Base-by-base conservation (phyloP, 1,140 invertebrate genomes). In the Cotesia vestalis region DNA sequence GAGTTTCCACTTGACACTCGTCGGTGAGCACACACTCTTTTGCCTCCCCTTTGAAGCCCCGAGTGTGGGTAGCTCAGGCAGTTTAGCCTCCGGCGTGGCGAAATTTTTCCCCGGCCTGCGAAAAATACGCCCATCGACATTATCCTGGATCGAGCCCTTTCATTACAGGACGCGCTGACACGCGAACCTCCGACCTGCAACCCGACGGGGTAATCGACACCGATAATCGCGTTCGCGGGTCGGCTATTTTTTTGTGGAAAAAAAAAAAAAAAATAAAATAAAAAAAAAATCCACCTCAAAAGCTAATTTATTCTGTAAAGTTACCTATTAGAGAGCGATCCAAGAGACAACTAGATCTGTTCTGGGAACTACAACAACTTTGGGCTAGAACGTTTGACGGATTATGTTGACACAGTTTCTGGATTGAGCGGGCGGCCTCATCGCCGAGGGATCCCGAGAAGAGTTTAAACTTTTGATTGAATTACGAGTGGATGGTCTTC, bases 391-490 rank as follows among this genome's bases (percentile, higher is more conserved):
- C 2, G 14, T 67, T 67, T 67, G 66, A 67, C 40, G 40, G 40
- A 67, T 67, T 60, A 67, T 61, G 63, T 72, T 72, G 71, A 72
- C 71, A 72, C 53, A 72, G 66, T 74, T 70, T 64, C 57, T 12
- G n/a, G 38, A 36, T 34, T 46, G 40, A 46, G 40, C 11, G 40
- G 40, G 36, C 34, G 35, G 63, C 34, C 62, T 71, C 63, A 61
- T 52, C 14, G 55, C 36, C 12, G 12, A 67, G 40, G 46, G 46
- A 67, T 72, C 17, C 55, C 38, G 38, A 36, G 40, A 67, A 66
- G 62, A 72, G 64, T 67, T 72, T 72, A 55, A 72, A 72, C 71
- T 72, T 72, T 72, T 72, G 71, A 72, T 72, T 72, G 71, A 72
- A 72, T 72, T 72, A 72, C 71, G 64, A 72, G 71, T 67, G 57